Percentiles rank a stretch among this genome's conserved stretches.
These are phyloP conservation scores for Luperina nickerlii DNA, from an alignment of 2,888 invertebrate genomes.

Conservation along the genomic window DNA sequence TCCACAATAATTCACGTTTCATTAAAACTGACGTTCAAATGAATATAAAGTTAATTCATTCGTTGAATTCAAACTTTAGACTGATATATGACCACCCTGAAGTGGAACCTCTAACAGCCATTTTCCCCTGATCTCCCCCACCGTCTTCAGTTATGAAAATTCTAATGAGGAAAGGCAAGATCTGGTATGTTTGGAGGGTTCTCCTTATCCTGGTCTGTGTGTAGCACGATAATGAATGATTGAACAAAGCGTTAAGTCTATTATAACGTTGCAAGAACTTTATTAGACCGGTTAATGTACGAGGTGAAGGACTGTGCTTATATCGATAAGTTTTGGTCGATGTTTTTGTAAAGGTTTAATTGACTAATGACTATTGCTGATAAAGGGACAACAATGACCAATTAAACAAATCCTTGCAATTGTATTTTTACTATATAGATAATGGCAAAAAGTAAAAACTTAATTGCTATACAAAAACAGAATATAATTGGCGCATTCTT, in stretches of 20 bases:
- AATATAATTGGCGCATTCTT: slow-evolving; percentile 1
- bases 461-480: not conserved
- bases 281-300: slow-evolving; percentile 87
- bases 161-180: slow-evolving; percentile 75
- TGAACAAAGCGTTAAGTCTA: slow-evolving; percentile 89
- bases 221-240: slow-evolving; percentile 85
- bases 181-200: slow-evolving; percentile 76
- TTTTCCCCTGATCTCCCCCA: slow-evolving; percentile 71
- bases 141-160: slow-evolving; percentile 69
- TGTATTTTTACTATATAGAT: not conserved
- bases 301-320: slow-evolving; percentile 67
- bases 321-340: slow-evolving; percentile 26
- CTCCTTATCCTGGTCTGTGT: slow-evolving; percentile 79
- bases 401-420: not conserved
- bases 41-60: slow-evolving; percentile 84
- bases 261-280: slow-evolving; percentile 88
- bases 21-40: slow-evolving; percentile 82
- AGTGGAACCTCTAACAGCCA: slow-evolving; percentile 65
- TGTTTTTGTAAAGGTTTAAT: slow-evolving; percentile 3
- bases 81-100: slow-evolving; percentile 83
- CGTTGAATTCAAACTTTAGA: slow-evolving; percentile 81
- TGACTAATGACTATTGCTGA: not conserved
- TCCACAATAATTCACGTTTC: slow-evolving; percentile 79
- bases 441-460: not conserved
- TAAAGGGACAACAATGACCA: not conserved